Base-by-base conservation (phyloP, 2,888 invertebrate genomes). In the Ochlodes sylvanus region DNA sequence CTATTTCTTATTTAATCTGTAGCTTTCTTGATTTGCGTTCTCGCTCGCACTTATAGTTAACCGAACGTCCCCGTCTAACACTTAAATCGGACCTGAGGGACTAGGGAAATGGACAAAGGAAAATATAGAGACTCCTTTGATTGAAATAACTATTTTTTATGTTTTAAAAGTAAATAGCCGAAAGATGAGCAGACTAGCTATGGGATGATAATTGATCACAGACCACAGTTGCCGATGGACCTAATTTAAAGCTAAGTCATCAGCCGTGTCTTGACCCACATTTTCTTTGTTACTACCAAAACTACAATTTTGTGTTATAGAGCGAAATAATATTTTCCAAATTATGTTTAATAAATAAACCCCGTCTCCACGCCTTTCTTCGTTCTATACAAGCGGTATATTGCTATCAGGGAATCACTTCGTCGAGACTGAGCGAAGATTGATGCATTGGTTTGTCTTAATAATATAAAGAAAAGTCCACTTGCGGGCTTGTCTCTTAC, bases 31-130 rank as follows among this genome's bases (percentile, higher is more conserved):
- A 47, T 58, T 54, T 50, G 55, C 52, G 34, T 61, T 81, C 81
- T 73, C 77, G 27, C 41, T 81, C 75, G 6, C 69, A 41, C 82
- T 14, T 54, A 42, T 1, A 2, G 60, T n/a, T n/a, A 17, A 2
- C 17, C 50, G 12, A 27, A 60, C 21, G 42, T 82, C 81, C 75
- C 79, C 65, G 65, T 83, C 79, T 72, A 75, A 69, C 82, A 82
- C 83, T 83, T 79, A 81, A 76, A 75, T 74, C 74, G 76, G 75
- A 77, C 83, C 79, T 79, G 76, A 76, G 75, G 75, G 80, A 75
- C 34, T 72, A 72, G 70, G 76, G 70, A 73, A 75, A 73, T 73
- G 78, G 72, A 76, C 71, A 76, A 42, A 10, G 62, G 44, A 58
- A 55, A 38, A n/a, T 6, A 12, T 76, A 68, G 80, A 81, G 79